Percentiles rank a stretch among this genome's conserved stretches.
Evolutionary conservation across 2,888 invertebrate species (phyloP).

Genomic region (Tipula helvola): DNA sequence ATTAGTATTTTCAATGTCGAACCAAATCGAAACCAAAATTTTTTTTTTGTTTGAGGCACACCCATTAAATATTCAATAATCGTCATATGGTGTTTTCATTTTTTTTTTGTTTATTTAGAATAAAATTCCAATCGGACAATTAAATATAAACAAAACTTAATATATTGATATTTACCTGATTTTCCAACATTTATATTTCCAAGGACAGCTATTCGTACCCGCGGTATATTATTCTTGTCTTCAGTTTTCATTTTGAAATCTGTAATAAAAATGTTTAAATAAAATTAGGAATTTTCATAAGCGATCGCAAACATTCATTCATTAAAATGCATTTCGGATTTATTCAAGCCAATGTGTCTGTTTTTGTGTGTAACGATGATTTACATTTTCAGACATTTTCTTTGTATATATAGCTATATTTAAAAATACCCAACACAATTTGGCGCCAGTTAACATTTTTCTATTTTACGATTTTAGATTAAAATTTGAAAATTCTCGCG

Average conservation of each 20-base stretch:
- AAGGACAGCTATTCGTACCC: constrained; percentile 61
- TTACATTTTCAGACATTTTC: background rate
- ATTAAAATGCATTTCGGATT: background rate
- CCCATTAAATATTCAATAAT: background rate
- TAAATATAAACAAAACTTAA: too few relatives aligned
- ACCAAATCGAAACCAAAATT: background rate
- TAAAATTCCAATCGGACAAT: background rate
- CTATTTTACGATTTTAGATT: background rate
- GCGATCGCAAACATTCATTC: background rate
- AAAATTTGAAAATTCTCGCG: background rate
- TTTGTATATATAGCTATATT: background rate
- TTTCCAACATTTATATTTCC: constrained; percentile 68
- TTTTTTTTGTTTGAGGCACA: background rate
- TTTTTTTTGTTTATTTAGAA: background rate
- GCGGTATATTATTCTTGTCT: constrained; percentile 48
- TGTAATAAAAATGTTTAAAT: background rate
- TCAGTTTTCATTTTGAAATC: constrained; percentile 41
- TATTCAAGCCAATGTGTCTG: background rate
- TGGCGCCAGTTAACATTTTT: background rate
- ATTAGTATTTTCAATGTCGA: background rate
- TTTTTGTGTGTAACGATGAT: background rate
- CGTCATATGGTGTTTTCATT: background rate
- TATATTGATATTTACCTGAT: constrained; percentile 45
- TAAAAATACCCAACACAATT: background rate
- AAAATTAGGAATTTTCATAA: background rate